Evolutionary conservation across 2,113 vertebrate genomes (phyloP).

Genomic region (Machaerirhynchus nigripectus): DNA sequence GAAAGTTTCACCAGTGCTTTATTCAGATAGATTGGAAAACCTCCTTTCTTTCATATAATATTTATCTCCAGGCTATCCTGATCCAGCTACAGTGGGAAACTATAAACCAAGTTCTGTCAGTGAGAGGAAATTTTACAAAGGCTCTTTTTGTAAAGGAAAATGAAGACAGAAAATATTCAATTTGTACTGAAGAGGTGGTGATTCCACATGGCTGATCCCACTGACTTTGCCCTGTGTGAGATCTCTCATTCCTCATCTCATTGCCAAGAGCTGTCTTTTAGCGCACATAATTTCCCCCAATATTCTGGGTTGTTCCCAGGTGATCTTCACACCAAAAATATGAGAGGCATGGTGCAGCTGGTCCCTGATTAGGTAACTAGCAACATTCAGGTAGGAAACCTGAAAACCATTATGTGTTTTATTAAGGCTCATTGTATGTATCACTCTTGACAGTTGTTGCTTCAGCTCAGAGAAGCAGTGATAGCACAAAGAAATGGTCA

Average conservation of each 20-base stretch:
- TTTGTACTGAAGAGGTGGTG: constrained; percentile 10
- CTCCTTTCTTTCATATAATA: neutral
- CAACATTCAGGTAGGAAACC: neutral
- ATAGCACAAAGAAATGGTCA: neutral
- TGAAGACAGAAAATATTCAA: constrained; percentile 41
- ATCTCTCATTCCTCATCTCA: neutral
- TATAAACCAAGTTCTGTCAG: neutral
- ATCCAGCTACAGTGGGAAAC: neutral
- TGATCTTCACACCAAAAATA: neutral
- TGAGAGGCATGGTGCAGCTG: neutral
- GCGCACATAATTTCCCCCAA: neutral
- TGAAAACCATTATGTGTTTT: neutral
- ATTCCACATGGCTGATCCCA: constrained; percentile 3
- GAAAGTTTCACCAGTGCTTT: constrained; percentile 42
- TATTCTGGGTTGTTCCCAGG: constrained; percentile 22
- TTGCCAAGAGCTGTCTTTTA: neutral
- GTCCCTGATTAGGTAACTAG: neutral
- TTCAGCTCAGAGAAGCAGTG: neutral
- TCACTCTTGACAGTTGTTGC: neutral
- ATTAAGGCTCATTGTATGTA: neutral
- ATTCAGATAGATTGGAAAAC: constrained; percentile 10
- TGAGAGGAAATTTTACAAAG: neutral
- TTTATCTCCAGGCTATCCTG: constrained; percentile 23
- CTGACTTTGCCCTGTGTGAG: constrained; percentile 18
- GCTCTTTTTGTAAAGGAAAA: neutral